Conservation (phyloP, 2,797 vertebrate species). For the Gymnodraco acuticeps region DNA sequence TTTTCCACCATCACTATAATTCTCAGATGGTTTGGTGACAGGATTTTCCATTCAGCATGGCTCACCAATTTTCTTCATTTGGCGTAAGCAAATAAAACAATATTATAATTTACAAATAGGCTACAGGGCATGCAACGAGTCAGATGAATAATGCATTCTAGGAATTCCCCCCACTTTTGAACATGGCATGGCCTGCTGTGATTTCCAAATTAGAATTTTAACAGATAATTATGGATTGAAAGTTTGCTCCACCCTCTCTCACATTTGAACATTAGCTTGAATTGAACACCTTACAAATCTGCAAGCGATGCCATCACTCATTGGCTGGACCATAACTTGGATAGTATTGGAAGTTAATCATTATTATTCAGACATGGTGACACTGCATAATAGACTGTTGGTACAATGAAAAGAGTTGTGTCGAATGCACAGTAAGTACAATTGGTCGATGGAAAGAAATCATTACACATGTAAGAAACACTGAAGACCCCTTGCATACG, state of each 20-base stretch:
- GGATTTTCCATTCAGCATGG: too few relatives aligned
- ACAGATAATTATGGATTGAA: background rate
- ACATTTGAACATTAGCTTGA: background rate
- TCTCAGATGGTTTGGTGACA: background rate
- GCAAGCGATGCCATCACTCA: background rate
- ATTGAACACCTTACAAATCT: background rate
- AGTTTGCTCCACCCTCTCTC: background rate
- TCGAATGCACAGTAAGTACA: background rate
- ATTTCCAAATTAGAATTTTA: background rate
- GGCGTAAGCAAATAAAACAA: background rate
- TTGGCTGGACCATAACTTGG: background rate
- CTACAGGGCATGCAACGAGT: background rate
- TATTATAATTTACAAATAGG: background rate
- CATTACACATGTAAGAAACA: background rate
- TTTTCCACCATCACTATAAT: background rate
- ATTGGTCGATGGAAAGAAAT: background rate
- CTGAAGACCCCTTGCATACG: too few relatives aligned
- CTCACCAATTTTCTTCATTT: background rate
- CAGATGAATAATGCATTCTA: background rate
- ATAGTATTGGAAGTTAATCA: background rate
- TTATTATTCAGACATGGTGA: conserved; percentile 2
- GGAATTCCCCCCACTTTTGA: background rate
- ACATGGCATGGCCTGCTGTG: background rate
- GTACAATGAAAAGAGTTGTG: background rate
- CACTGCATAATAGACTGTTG: background rate